A percentile compares a stretch with the other conserved stretches of the same genome.
Conservation (phyloP, 1,140 invertebrate species). For the Sycobia sp. region DNA sequence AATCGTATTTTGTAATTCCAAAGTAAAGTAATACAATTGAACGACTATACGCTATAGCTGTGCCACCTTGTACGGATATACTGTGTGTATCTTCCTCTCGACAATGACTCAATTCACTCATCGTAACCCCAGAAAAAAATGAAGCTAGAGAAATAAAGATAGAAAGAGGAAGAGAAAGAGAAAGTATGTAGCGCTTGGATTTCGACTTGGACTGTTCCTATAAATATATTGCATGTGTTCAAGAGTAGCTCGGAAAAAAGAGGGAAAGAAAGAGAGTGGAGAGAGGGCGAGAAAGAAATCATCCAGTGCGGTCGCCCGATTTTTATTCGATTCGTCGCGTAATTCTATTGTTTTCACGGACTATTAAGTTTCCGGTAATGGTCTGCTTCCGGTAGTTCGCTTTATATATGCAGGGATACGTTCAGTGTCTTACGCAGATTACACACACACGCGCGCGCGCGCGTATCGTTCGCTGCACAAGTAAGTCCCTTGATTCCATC, state of each 20-base stretch:
- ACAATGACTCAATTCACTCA: no score
- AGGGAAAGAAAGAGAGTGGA: neutral
- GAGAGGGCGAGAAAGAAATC: neutral
- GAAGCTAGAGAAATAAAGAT: neutral
- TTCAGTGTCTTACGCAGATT: no score
- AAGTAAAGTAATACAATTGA: no score
- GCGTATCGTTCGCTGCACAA: constrained; percentile 12
- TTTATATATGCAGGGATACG: neutral
- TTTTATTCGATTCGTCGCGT: constrained; percentile 57
- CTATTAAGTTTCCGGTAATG: constrained; percentile 62
- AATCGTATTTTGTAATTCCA: no score
- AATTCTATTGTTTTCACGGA: constrained; percentile 64
- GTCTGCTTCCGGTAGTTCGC: constrained; percentile 53
- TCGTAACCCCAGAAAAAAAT: neutral
- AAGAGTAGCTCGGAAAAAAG: neutral
- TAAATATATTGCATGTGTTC: neutral
- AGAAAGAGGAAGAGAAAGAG: neutral
- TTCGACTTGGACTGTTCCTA: no score
- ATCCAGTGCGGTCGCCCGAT: constrained; percentile 42
- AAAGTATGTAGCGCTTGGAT: no score
- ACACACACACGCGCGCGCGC: constrained; percentile 37
- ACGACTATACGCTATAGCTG: no score
- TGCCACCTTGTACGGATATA: no score
- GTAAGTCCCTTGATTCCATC: constrained; percentile 46
- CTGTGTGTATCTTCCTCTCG: no score